Base-by-base conservation (phyloP, 2,113 vertebrate genomes). In the Cynocephalus volans region DNA sequence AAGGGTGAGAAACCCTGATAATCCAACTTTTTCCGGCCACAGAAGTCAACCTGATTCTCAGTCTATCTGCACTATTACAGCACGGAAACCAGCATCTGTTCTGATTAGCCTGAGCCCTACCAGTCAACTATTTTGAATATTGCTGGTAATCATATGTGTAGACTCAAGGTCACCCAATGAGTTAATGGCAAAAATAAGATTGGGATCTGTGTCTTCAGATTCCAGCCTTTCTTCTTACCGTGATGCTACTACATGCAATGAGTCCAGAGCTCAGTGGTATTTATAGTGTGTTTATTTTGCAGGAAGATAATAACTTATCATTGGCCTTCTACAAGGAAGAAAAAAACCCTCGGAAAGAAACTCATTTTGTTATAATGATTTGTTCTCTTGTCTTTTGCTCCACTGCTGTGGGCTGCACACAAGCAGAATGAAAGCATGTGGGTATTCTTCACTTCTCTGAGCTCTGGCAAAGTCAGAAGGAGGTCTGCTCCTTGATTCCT, bases 401-500 rank as follows among this genome's bases (percentile, higher is more conserved):
- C 33, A 54, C 28, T 15, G 9, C 64, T 73, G 41, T 69, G 54
- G 79, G 11, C 9, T 76, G 2, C 36, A 76, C 12, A 50, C 6
- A 31, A 89, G 19, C 17, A 48, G 19, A 79, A 33, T 69, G 14
- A 88, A 85, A 91, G 82, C 12, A 70, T 91, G 81, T 48, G 17
- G 56, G 28, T 87, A 48, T 69, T 92, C 77, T 52, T 96, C 56
- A 60, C 48, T 77, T 83, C 64, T 80, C 58, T 69, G 23, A 36
- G 28, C 62, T 69, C 36, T 54, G 23, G 54, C 24, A 88, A 92
- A 79, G 52, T 87, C 19, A 69, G 54, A 89, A 70, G 23, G n/a
- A 91, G 56, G 58, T 85, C 90, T 82, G 64, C 50, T 94, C 56
- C 50, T 88, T 70, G 48, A 33, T 94, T 89, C 28, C 65, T 73